Evolutionary conservation across 2,888 invertebrate species (phyloP), one percentile per base, ranked within the genome.

Genomic region (Pardosa pseudoannulata): DNA sequence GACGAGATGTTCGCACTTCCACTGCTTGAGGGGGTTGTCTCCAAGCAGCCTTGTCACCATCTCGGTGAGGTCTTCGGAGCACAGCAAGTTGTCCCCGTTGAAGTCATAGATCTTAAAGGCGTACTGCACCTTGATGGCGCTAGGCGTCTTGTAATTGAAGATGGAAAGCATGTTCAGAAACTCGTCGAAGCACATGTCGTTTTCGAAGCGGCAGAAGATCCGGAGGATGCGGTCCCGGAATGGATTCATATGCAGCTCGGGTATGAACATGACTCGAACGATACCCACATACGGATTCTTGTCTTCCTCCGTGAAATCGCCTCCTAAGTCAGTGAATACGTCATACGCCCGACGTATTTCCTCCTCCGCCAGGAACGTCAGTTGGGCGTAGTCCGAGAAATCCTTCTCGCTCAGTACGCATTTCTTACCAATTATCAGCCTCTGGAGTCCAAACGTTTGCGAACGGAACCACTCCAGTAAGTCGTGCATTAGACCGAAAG

Each of bases 151-250:
- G 90, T 97, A 96, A 91, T 97, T 96, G 90, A 98, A 96, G 23
- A 97, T 97, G 0, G 97, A 97, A 95, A 98, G 97, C 97, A 98
- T 97, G 90, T 98, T 97, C 1, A 98, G 93, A 91, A 97, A 98
- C 91, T 98, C 98, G 92, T 98, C 97, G 92, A 98, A 98, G 0
- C 96, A 96, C 91, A 97, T 95, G 91, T 97, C 96, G 3, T 97
- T 97, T 91, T 96, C 96, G 89, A 96, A 96, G 91, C 92, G 91
- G 74, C 92, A 92, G 89, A 93, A 93, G 16, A 97, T 96, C 91
- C 96, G 95, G 90, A 97, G 97, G 88, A 98, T 97, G 78, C 97
- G 93, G 90, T 97, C 96, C 56, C 96, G 95, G 92, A 98, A 98
- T 0, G 98, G 83, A 39, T 83, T 83, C 7, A 78, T 56, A 0